phyloP scores from a whole-genome alignment of 2,888 invertebrate genomes.

The Ectemnius lituratus region DNA sequence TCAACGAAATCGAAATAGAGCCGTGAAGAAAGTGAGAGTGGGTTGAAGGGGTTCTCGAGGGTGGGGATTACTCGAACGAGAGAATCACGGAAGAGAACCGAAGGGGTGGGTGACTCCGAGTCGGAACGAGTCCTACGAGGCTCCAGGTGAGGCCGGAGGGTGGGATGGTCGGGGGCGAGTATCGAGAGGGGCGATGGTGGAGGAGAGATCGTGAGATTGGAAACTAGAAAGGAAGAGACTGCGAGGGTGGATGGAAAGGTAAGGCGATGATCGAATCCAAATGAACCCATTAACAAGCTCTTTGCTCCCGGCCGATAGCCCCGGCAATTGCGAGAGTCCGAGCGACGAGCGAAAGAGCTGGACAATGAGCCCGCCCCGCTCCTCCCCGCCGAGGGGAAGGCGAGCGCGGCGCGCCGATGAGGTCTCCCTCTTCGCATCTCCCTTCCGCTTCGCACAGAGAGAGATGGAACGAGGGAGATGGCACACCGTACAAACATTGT shows the following conservation, averaged over 20 bases:
- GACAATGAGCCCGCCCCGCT: constrained; percentile 11
- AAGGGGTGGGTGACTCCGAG: too few relatives aligned
- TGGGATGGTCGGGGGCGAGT: too few relatives aligned
- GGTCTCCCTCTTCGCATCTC: too few relatives aligned
- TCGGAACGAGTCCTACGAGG: too few relatives aligned
- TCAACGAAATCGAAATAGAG: too few relatives aligned
- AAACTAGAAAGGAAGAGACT: not conserved
- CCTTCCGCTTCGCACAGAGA: constrained; percentile 10
- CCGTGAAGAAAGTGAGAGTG: too few relatives aligned
- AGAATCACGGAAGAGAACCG: too few relatives aligned
- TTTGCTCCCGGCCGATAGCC: constrained; percentile 61
- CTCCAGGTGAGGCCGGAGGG: too few relatives aligned
- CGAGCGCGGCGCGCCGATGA: constrained; percentile 5
- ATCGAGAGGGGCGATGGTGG: too few relatives aligned
- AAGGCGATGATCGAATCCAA: constrained; percentile 74
- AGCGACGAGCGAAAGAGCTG: constrained; percentile 15
- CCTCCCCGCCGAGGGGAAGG: constrained; percentile 17
- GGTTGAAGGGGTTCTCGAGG: too few relatives aligned
- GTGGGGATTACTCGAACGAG: too few relatives aligned
- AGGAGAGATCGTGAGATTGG: too few relatives aligned
- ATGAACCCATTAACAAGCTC: constrained; percentile 76
- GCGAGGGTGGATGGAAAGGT: constrained; percentile 60
- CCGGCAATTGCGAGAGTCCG: constrained; percentile 55
- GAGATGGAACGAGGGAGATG: constrained; percentile 6
- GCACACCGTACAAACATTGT: constrained; percentile 73